Evolutionary conservation across 2,888 invertebrate genomes (phyloP).

Genomic region (Acleris holmiana): DNA sequence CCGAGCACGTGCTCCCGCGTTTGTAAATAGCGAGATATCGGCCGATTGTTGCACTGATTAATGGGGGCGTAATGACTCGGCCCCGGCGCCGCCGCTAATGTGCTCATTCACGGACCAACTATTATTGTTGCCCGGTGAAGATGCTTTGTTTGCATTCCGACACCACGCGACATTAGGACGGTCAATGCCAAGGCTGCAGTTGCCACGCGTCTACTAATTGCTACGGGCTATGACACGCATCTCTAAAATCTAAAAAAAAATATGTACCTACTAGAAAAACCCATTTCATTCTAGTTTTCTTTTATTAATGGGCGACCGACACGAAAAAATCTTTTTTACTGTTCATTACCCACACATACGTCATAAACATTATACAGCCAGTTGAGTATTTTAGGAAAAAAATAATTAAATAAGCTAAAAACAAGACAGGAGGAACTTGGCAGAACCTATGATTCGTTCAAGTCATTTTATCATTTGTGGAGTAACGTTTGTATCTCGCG

Average conservation of each 20-base stretch:
- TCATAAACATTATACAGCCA: background rate
- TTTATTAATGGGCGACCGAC: too few species aligned
- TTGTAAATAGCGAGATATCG: constrained; percentile 85
- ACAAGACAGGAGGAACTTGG: too few species aligned
- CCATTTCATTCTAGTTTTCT: background rate
- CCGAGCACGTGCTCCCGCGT: constrained; percentile 83
- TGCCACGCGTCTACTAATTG: constrained; percentile 69
- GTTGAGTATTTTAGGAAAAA: too few species aligned
- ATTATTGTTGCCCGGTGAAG: constrained; percentile 74
- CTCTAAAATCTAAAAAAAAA: constrained; percentile 7
- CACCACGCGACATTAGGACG: constrained; percentile 77
- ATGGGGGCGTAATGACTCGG: constrained; percentile 83
- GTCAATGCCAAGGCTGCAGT: constrained; percentile 83
- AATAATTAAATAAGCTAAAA: too few species aligned
- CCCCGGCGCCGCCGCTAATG: constrained; percentile 70
- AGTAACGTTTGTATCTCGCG: too few species aligned
- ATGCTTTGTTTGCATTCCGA: constrained; percentile 74
- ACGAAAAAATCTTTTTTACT: background rate
- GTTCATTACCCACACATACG: background rate
- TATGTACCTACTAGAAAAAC: background rate
- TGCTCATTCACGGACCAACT: constrained; percentile 80
- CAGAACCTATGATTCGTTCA: too few species aligned
- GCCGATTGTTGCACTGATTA: constrained; percentile 85
- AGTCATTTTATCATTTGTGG: too few species aligned
- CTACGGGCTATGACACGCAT: constrained; percentile 56